phyloP scores from a whole-genome alignment of 2,888 invertebrate species.

The Cephus sareptanus region DNA sequence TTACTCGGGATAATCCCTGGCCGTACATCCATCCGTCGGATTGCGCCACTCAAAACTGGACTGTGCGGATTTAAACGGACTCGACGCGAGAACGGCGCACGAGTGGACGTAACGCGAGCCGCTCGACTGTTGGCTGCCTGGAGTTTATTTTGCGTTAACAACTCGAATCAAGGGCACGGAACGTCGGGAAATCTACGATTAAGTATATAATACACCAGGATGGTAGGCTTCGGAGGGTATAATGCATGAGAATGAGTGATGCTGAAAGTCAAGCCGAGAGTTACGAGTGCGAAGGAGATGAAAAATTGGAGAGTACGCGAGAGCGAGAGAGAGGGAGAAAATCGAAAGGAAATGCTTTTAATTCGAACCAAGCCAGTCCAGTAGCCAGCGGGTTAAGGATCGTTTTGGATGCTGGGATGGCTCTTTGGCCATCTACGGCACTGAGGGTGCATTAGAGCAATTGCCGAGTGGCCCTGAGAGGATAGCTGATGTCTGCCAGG shows the following conservation, averaged over 20 bases:
- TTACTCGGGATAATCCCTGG: constrained; percentile 19
- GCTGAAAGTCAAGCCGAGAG: neutral
- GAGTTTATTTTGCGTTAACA: constrained; percentile 12
- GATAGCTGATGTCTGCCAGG: constrained; percentile 43
- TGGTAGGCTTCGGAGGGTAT: neutral
- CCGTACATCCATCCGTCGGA: constrained; percentile 29
- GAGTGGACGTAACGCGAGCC: neutral
- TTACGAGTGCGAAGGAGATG: neutral
- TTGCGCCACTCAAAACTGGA: constrained; percentile 21
- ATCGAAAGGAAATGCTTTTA: neutral
- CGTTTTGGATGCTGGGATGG: neutral
- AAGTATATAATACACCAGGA: neutral
- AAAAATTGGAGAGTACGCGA: neutral
- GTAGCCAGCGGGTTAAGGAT: neutral
- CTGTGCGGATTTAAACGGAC: constrained; percentile 6
- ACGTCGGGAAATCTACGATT: neutral
- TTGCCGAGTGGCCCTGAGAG: constrained; percentile 49
- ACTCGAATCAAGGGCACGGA: neutral
- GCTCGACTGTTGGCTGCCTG: neutral
- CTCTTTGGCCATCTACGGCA: constrained; percentile 25
- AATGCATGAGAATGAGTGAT: neutral
- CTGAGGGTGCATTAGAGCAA: constrained; percentile 50
- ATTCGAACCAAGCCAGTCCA: neutral
- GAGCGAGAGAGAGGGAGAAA: neutral
- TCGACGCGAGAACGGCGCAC: neutral